These are phyloP conservation scores for Cheilosia pagana DNA, from an alignment of 2,888 invertebrate species.

Conservation along the genomic window DNA sequence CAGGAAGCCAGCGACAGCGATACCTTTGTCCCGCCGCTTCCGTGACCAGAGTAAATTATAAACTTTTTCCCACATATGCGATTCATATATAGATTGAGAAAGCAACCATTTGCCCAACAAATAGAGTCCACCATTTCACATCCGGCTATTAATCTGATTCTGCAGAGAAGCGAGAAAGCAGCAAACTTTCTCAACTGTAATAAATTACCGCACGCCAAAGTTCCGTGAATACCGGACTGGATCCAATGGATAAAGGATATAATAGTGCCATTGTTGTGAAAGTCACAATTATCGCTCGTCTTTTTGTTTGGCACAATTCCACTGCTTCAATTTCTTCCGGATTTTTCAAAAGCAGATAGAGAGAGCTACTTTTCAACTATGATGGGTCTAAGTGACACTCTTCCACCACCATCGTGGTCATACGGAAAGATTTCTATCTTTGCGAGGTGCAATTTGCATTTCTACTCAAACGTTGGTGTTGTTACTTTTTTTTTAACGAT, in stretches of 20 bases:
- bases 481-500: constrained; percentile 13
- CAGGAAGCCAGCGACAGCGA: constrained; percentile 31
- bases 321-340: constrained; percentile 52
- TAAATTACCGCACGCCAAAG: constrained; percentile 51
- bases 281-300: constrained; percentile 58
- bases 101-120: constrained; percentile 39
- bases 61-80: constrained; percentile 46
- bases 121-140: constrained; percentile 41
- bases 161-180: constrained; percentile 14
- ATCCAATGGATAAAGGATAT: constrained; percentile 49
- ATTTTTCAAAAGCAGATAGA: constrained; percentile 22
- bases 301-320: constrained; percentile 50
- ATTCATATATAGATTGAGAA: constrained; percentile 13
- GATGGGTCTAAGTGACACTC: constrained; percentile 19
- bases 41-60: constrained; percentile 66
- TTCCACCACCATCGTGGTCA: constrained; percentile 6
- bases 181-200: constrained; percentile 33
- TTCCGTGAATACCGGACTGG: constrained; percentile 32
- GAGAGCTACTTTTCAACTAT: constrained; percentile 23
- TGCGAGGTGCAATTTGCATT: constrained; percentile 52
- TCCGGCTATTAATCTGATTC: constrained; percentile 59
- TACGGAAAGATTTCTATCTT: constrained; percentile 21
- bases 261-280: constrained; percentile 61
- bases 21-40: constrained; percentile 46
- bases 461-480: constrained; percentile 20